Evolutionary conservation across 2,888 invertebrate species (phyloP), one percentile per base, ranked within the genome.

Genomic region (Parthenolecanium corni): DNA sequence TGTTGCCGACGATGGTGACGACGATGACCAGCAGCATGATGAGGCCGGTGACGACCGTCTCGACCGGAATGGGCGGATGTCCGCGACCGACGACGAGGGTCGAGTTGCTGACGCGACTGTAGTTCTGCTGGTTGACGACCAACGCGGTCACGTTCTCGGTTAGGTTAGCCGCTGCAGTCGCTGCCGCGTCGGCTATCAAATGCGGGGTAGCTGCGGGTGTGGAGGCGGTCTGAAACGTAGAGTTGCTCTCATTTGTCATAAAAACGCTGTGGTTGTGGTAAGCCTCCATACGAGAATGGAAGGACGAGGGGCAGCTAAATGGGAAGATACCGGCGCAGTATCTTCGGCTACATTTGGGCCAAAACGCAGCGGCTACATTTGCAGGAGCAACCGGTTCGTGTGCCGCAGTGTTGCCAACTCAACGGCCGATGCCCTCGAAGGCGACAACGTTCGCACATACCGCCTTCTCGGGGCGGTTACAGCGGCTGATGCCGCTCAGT

Each of bases 1-100:
- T 82, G 77, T 98, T 95, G 52, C 90, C 90, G 64, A 90, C 81
- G 66, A 89, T 83, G 3, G 90, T 90, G 67, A 84, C 86, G 69
- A 89, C 79, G 66, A 89, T 77, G 66, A 85, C 77, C 49, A 71
- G 69, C 47, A 72, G 67, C 24, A 74, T 68, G 16, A 73, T 67
- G 42, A 72, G 68, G 65, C 83, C 82, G 68, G 89, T 82, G 67
- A 88, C 73, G 68, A 89, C 80, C 65, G 86, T 76, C 73, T 75
- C 71, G 61, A 71, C 67, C 56, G 73, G 70, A 65, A 74, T 73
- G 71, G 76, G 76, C 70, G 53, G 54, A 4, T 31, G 31, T 9
- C 31, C 31, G 31, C 31, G 31, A 9, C 31, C 31, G 31, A 31
- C 31, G 31, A 4, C 31, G 31, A 4, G 4, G 9, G 5, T 31